Conservation (phyloP, 2,888 invertebrate genomes). For the Polyploca ridens region DNA sequence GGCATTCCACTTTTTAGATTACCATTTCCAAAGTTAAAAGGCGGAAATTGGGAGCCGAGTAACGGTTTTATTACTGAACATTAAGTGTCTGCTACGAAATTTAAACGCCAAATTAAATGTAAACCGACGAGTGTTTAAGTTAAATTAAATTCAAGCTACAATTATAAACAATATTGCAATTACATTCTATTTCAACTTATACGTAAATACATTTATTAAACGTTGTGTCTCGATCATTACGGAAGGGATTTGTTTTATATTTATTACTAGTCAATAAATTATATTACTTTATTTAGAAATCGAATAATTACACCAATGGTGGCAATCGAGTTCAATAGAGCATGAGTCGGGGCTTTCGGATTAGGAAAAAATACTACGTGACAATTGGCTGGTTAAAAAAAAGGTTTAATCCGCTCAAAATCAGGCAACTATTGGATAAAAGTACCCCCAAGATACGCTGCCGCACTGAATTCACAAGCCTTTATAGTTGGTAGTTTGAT, state of each 20-base stretch:
- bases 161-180: background rate
- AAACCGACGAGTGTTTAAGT: background rate
- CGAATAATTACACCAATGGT: background rate
- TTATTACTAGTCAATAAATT: background rate
- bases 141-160: background rate
- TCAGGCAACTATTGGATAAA: conserved; percentile 26
- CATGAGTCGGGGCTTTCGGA: conserved; percentile 31
- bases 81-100: background rate
- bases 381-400: conserved; percentile 23
- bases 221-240: too few species aligned
- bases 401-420: conserved; percentile 17
- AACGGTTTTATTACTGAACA: conserved; percentile 3
- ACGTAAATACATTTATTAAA: too few species aligned
- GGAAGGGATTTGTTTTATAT: too few species aligned
- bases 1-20: conserved; percentile 42
- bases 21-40: conserved; percentile 32
- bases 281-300: background rate
- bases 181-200: too few species aligned
- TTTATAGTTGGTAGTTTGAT: conserved; percentile 60
- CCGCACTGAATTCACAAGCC: conserved; percentile 34
- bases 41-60: conserved; percentile 29
- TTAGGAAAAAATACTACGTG: conserved; percentile 33
- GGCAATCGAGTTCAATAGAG: conserved; percentile 32
- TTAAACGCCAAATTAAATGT: background rate
- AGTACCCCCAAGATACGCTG: conserved; percentile 30